Evolutionary conservation across 2,888 invertebrate species (phyloP).

Genomic region (Dynastes tityus): DNA sequence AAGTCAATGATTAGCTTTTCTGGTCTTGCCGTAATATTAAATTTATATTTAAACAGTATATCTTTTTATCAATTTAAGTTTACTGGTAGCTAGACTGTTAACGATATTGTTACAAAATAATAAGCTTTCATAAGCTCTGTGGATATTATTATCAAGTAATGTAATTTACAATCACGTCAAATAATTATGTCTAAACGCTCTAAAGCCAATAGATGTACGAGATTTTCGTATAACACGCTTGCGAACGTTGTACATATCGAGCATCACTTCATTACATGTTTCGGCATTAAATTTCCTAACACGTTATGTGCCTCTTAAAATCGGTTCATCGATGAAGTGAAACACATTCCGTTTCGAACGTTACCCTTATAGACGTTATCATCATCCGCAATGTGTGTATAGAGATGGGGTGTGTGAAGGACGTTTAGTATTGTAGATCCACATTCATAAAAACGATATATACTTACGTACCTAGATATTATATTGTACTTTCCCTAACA

Average conservation of each 20-base stretch:
- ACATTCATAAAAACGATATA: no score
- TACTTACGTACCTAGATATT: no score
- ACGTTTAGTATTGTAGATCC: background rate
- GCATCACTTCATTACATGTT: constrained; percentile 40
- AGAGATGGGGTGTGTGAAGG: background rate
- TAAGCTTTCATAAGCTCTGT: no score
- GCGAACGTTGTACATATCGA: constrained; percentile 9
- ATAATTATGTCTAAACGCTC: background rate
- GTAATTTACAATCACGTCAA: background rate
- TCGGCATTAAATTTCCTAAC: constrained; percentile 29
- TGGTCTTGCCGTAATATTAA: no score
- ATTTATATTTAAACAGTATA: no score
- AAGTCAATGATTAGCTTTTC: no score
- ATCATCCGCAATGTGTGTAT: background rate
- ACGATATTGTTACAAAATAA: no score
- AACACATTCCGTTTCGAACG: constrained; percentile 16
- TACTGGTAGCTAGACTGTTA: no score
- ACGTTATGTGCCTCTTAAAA: constrained; percentile 10
- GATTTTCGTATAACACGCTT: constrained; percentile 19
- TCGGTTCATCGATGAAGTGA: background rate
- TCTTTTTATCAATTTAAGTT: no score
- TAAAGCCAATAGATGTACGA: background rate
- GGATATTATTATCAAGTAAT: no score
- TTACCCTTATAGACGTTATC: constrained; percentile 10
- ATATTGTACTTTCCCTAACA: no score